Base-by-base conservation (phyloP, 2,797 vertebrate genomes). In the Antrozous pallidus region DNA sequence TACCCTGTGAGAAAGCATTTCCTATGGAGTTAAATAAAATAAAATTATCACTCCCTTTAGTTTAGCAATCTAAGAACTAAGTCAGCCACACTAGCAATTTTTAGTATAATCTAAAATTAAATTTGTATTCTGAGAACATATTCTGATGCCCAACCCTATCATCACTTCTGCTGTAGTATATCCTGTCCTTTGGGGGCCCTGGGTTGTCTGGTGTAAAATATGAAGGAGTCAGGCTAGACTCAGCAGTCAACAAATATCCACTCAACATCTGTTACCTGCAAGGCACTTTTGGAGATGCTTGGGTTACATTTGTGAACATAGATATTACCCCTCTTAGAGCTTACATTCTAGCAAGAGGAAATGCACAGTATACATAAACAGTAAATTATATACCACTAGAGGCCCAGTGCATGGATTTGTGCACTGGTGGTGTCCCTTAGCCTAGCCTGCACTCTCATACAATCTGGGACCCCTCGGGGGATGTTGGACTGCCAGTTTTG, bases 221-320 rank as follows among this genome's bases (percentile, higher is more conserved):
- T 10, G 79, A 45, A 20, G 54, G 67, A 24, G 7, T 1, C 26
- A 5, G 79, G 36, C 31, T 8, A 2, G 47, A 6, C 17, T 70
- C 31, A 3, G 36, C 6, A n/a, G 14, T 63, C 38, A 16, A 49
- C 4, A 4, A 4, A 6, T 0, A 4, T 0, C 28, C 4, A 1
- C 4, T 13, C 3, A 2, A 47, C 31, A 0, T 13, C 54, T 28
- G 1, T 36, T 17, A 24, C 24, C 1, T 4, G 36, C 65, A 24
- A 4, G 69, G 56, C 24, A 8, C 47, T 26, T 16, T 24, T 22
- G n/a, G 45, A 51, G 45, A 3, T 20, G 42, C 42, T 47, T n/a
- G 42, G 31, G 71, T 12, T 47, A 20, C 71, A 47, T 47, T 45
- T 6, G 7, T 1, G 26, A 36, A 36, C 54, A 28, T 51, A 75